Evolutionary conservation across 2,797 vertebrate genomes (phyloP), one percentile per base, ranked within the genome.

Genomic region (Siniperca undulata): DNA sequence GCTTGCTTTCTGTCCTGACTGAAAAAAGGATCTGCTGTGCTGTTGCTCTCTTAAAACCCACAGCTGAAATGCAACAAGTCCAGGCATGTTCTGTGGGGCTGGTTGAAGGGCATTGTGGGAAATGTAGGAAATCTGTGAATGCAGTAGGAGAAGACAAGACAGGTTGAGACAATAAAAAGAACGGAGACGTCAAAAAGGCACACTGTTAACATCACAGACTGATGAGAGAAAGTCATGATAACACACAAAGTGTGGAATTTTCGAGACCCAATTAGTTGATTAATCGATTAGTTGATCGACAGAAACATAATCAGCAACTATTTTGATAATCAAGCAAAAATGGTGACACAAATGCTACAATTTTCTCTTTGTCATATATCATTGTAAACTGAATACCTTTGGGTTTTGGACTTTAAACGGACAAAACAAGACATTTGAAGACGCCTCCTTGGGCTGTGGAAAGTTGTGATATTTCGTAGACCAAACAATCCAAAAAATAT

Each of bases 51-150:
- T n/a, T 13, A 38, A 70, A 65, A 27, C 11, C 17, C 24, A 16
- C 22, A 16, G 27, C 46, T 30, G 12, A 78, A 74, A 79, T 34
- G 3, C 68, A 87, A 78, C 74, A 83, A 59, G 83, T 84, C 40
- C 19, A 40, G 66, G 30, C 66, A 78, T 65, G 76, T 76, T 70
- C 70, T 69, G 19, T 19, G 22, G 4, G 34, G 22, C 24, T 27
- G 44, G 36, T 38, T 34, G 12, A 78, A 64, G 17, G 56, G 77
- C 24, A 69, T 80, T 71, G 22, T 80, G 68, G 76, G 84, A 84
- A 70, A 77, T 78, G 67, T 38, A 77, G 71, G 34, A 42, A 55
- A 27, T 30, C 12, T 12, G n/a, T 46, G 11, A 53, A 34, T 13
- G 65, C n/a, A 68, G 38, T 9, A 12, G 24, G n/a, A 62, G 58